Conservation (phyloP, 2,113 vertebrate species). For the Crotalus tigris region DNA sequence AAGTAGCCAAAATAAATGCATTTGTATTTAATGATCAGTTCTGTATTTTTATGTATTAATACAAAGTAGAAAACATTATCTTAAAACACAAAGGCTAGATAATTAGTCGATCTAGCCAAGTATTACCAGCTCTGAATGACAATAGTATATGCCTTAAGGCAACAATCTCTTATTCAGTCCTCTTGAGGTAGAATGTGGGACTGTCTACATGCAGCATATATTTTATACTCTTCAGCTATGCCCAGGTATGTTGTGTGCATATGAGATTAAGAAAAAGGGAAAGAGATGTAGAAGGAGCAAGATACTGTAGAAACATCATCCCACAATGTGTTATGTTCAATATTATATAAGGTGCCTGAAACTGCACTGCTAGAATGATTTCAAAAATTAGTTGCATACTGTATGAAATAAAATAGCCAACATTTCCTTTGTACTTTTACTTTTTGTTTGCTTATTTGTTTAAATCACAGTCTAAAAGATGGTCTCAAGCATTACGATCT, state of each 20-base stretch:
- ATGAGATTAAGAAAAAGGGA: background rate
- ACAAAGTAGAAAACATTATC: background rate
- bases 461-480: conserved; percentile 29
- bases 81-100: background rate
- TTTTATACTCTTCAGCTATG: background rate
- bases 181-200: background rate
- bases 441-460: background rate
- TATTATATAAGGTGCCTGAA: background rate
- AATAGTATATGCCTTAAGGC: background rate
- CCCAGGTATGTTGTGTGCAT: background rate
- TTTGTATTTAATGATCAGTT: background rate
- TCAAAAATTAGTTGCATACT: background rate
- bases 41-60: background rate
- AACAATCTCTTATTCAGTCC: background rate
- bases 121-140: background rate
- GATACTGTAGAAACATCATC: conserved; percentile 3
- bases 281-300: background rate
- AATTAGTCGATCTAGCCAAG: background rate
- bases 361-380: conserved; percentile 2
- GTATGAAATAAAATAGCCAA: background rate
- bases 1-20: background rate
- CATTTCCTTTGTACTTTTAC: background rate
- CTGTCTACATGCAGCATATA: background rate
- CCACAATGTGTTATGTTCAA: background rate
- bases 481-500: conserved; percentile 1